Conservation (phyloP, 2,888 invertebrate genomes). For the Lithosia quadra region DNA sequence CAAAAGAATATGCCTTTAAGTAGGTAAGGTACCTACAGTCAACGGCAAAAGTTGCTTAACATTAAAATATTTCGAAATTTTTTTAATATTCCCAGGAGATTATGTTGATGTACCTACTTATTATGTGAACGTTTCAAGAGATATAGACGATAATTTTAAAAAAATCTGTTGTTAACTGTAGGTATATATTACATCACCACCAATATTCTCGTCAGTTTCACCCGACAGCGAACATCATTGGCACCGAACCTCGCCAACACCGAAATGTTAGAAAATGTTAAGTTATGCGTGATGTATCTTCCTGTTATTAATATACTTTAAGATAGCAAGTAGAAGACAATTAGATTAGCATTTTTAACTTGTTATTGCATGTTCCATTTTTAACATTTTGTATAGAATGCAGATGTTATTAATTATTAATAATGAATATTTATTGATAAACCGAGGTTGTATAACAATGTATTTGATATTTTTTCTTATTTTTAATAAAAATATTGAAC, state of each 20-base stretch:
- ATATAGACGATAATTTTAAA: too few relatives aligned
- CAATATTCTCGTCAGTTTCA: too few relatives aligned
- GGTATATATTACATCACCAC: too few relatives aligned
- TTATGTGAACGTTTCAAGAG: too few relatives aligned
- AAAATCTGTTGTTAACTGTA: too few relatives aligned
- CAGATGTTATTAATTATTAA: slow-evolving; percentile 36
- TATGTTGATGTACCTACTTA: too few relatives aligned
- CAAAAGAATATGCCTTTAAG: too few relatives aligned
- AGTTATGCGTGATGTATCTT: background rate
- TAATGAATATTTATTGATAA: slow-evolving; percentile 42
- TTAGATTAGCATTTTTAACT: slow-evolving; percentile 18
- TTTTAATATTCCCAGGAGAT: too few relatives aligned
- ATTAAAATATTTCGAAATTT: too few relatives aligned
- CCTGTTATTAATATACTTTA: background rate
- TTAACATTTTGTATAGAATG: slow-evolving; percentile 11
- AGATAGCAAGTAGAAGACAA: background rate
- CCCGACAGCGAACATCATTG: background rate
- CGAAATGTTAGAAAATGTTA: background rate
- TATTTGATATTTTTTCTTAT: slow-evolving; percentile 41
- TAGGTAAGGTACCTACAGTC: too few relatives aligned
- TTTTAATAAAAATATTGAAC: slow-evolving; percentile 37
- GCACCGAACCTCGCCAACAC: background rate
- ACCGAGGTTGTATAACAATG: slow-evolving; percentile 32
- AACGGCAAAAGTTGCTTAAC: too few relatives aligned
- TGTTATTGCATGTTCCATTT: slow-evolving; percentile 22